phyloP scores from a whole-genome alignment of 1,140 invertebrate species.

The Nixonia krombeini region DNA sequence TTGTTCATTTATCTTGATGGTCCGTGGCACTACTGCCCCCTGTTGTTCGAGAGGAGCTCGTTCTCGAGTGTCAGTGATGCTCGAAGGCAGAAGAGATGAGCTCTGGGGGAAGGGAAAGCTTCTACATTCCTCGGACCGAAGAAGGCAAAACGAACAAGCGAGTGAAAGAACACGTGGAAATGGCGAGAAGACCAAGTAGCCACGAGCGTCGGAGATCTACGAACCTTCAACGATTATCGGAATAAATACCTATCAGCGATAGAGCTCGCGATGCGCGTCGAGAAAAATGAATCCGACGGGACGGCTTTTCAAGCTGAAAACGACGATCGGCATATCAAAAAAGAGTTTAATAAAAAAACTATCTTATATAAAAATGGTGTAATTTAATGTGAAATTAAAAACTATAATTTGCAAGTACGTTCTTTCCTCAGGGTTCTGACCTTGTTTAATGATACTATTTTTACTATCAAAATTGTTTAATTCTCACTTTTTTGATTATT shows the following conservation, averaged over 20 bases:
- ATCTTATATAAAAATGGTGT: no score
- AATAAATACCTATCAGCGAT: conserved; percentile 27
- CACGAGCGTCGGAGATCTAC: conserved; percentile 18
- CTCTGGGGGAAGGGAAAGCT: conserved; percentile 20
- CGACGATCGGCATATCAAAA: no score
- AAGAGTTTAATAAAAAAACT: no score
- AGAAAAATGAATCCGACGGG: conserved; percentile 10
- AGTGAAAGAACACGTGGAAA: conserved; percentile 37
- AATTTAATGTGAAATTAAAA: no score
- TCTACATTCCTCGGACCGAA: conserved; percentile 37
- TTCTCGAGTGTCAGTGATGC: conserved; percentile 36
- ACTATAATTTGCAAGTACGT: no score
- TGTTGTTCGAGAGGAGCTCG: conserved; percentile 37
- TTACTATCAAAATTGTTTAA: no score
- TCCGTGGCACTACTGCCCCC: conserved; percentile 19
- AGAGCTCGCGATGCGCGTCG: conserved; percentile 2
- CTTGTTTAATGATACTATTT: no score
- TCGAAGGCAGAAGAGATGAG: conserved; percentile 15
- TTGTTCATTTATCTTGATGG: conserved; percentile 46
- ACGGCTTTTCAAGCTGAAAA: not conserved
- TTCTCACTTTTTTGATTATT: no score
- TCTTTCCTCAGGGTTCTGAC: no score
- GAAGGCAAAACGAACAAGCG: conserved; percentile 36
- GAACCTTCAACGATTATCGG: conserved; percentile 31
- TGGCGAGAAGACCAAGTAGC: conserved; percentile 25